Evolutionary conservation across 2,888 invertebrate genomes (phyloP).

Genomic region (Yponomeuta plumbellus): DNA sequence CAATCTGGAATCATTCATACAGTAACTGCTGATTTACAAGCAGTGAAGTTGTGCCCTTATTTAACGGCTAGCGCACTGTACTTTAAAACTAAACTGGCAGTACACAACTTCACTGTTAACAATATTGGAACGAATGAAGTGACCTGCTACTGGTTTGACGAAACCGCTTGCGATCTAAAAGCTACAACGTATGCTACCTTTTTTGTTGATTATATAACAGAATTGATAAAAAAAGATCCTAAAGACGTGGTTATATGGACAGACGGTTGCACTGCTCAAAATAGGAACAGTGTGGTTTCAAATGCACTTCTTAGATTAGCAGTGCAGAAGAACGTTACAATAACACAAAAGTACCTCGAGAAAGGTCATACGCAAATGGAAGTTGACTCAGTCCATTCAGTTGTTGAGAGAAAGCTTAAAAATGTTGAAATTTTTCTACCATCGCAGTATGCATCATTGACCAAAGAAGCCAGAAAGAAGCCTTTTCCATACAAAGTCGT

Average conservation of each 20-base stretch:
- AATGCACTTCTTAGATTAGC: constrained; percentile 4
- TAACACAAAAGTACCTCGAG: constrained; percentile 21
- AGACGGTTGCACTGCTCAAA: constrained; percentile 16
- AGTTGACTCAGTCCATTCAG: constrained; percentile 21
- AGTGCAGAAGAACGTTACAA: constrained; percentile 8
- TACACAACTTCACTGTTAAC: constrained; percentile 35
- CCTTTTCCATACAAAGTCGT: neutral
- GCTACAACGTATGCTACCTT: constrained; percentile 31
- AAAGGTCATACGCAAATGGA: constrained; percentile 23
- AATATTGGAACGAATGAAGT: constrained; percentile 27
- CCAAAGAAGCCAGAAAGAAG: neutral
- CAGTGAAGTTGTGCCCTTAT: constrained; percentile 32
- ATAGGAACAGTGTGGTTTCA: constrained; percentile 9
- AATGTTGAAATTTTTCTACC: constrained; percentile 16
- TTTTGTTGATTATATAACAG: constrained; percentile 22
- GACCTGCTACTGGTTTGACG: constrained; percentile 32
- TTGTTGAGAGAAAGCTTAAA: constrained; percentile 15
- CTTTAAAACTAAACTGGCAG: constrained; percentile 34
- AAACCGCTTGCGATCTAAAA: constrained; percentile 29
- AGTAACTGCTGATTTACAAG: constrained; percentile 30
- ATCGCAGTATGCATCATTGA: neutral
- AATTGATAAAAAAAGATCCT: no score
- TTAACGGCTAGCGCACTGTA: constrained; percentile 32
- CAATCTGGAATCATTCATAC: constrained; percentile 25
- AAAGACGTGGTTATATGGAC: constrained; percentile 8